Base-by-base conservation (phyloP, 2,797 vertebrate genomes). In the Coreius guichenoti region DNA sequence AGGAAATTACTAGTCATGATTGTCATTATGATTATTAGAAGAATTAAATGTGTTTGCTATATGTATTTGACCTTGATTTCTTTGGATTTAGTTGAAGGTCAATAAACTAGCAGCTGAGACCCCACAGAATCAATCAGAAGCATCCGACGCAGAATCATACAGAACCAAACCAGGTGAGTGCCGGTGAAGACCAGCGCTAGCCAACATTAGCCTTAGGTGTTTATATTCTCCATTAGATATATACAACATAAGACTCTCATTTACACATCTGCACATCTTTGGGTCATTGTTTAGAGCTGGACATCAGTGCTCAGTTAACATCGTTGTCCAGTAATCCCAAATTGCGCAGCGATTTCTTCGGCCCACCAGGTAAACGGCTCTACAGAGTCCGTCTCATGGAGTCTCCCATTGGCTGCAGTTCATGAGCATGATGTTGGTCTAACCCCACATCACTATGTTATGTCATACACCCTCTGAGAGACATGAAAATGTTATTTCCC, bases 271-370 rank as follows among this genome's bases (percentile, higher is more conserved):
- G 80, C 86, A 89, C 90, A 91, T 94, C 92, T 88, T 92, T 90
- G 88, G 90, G 90, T 94, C 72, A 86, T 17, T 91, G 92, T 68
- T 89, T 95, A 97, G 97, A 97, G 91, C 89, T 86, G 86, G 91
- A 94, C 93, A 92, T 93, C 91, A 92, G 93, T 94, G 93, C 95
- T 92, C 88, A 88, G 86, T 91, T 96, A 91, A 92, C 95, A 21
- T 93, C 96, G 91, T 95, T 96, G 93, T 94, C 95, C 93, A 95
- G 95, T 95, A 97, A 96, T 95, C 94, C 92, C 95, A 96, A 96
- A 94, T 96, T 95, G 92, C 96, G 97, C 86, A 96, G 93, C 91
- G 96, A 95, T 89, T 98, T 98, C 97, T 98, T 98, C 96, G 94
- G 94, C 6, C 94, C 33, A 36, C 5, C 33, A 36, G 33, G 33